These are phyloP conservation scores for Acanthornis magna DNA, from an alignment of 2,797 vertebrate species.

Conservation along the genomic window DNA sequence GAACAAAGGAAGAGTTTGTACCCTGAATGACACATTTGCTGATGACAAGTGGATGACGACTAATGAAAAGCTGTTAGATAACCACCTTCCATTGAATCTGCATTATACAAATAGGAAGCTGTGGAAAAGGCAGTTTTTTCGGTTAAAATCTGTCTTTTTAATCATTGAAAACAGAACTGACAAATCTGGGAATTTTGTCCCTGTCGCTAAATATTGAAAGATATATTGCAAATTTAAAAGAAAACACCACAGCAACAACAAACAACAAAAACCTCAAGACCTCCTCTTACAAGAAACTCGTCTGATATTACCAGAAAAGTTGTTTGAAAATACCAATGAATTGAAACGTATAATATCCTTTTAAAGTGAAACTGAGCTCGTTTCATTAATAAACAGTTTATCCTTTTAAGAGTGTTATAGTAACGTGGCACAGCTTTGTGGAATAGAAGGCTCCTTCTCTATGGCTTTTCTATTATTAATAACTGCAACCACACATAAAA, in stretches of 20 bases:
- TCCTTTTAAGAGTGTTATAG: not conserved
- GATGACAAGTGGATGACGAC: not conserved
- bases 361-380: not conserved
- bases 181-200: not conserved
- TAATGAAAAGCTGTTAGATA: conserved; percentile 25
- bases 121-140: not conserved
- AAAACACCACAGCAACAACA: not conserved
- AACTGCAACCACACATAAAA: conserved; percentile 14
- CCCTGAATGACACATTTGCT: not conserved
- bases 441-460: conserved; percentile 15
- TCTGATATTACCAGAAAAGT: not conserved
- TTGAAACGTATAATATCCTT: not conserved
- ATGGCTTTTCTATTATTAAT: not conserved
- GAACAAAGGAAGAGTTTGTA: not conserved
- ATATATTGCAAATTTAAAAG: not conserved
- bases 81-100: not conserved
- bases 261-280: not conserved
- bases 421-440: not conserved
- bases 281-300: not conserved
- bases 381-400: conserved; percentile 3
- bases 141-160: not conserved
- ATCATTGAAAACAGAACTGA: not conserved
- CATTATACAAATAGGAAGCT: not conserved
- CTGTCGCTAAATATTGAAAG: not conserved
- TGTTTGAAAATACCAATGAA: not conserved